Conservation (phyloP, 2,888 invertebrate species). For the Polyommatus iphigenia region DNA sequence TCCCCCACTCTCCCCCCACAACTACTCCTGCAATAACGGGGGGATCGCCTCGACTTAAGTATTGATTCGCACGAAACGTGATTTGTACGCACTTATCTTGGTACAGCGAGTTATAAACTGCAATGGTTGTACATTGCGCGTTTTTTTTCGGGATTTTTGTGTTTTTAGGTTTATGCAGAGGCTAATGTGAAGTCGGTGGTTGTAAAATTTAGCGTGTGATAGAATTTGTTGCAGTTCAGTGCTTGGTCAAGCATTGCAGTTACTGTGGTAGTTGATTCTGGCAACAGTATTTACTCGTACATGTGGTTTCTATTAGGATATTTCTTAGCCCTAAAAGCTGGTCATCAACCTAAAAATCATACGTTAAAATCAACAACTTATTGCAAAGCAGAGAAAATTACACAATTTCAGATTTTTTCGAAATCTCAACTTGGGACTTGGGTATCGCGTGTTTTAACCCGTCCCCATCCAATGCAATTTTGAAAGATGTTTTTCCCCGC, state of each 20-base stretch:
- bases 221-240: too few species aligned
- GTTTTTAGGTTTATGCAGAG: background rate
- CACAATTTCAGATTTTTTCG: background rate
- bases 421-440: background rate
- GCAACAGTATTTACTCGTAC: too few species aligned
- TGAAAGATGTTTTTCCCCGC: background rate
- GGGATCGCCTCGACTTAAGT: constrained; percentile 80
- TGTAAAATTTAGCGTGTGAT: background rate
- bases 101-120: constrained; percentile 62
- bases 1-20: constrained; percentile 45
- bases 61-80: constrained; percentile 81
- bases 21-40: constrained; percentile 72
- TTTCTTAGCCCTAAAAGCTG: too few species aligned
- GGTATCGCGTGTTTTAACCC: background rate
- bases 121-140: constrained; percentile 41
- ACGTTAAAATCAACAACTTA: background rate
- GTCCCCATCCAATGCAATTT: background rate
- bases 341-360: background rate
- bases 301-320: too few species aligned
- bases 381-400: background rate
- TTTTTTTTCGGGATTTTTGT: background rate
- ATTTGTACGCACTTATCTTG: constrained; percentile 80
- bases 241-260: too few species aligned
- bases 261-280: too few species aligned
- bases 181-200: background rate